Conservation (phyloP, 2,888 invertebrate species). For the Tetranychus piercei region DNA sequence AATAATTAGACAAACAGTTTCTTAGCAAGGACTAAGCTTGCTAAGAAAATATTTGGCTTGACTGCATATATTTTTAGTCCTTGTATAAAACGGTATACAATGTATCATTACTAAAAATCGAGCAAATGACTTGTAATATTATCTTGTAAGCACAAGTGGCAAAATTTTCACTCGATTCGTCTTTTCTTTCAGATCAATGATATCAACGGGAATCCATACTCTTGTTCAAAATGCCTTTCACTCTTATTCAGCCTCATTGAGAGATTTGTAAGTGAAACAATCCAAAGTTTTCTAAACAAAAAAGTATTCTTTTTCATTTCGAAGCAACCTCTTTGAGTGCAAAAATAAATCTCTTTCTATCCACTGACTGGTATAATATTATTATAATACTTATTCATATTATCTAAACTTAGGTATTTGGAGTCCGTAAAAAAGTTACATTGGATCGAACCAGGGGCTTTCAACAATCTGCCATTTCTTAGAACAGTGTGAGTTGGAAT, state of each 20-base stretch:
- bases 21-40: too few species aligned
- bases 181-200: neutral
- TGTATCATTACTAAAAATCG: too few species aligned
- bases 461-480: conserved; percentile 20
- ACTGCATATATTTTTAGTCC: too few species aligned
- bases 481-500: conserved; percentile 24
- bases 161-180: neutral
- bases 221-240: neutral
- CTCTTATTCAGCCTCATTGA: conserved; percentile 1
- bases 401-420: conserved; percentile 18
- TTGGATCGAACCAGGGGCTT: conserved; percentile 23
- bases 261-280: conserved; percentile 12
- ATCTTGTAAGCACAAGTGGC: too few species aligned
- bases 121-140: too few species aligned
- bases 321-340: neutral
- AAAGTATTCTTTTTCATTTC: neutral
- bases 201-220: conserved; percentile 2
- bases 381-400: neutral
- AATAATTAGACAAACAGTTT: too few species aligned
- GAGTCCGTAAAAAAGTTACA: conserved; percentile 20
- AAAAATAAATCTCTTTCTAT: too few species aligned
- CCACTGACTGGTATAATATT: too few species aligned
- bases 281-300: neutral
- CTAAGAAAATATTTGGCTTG: too few species aligned
- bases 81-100: too few species aligned